Conservation (phyloP, 2,113 vertebrate genomes). For the Saccopteryx leptura region DNA sequence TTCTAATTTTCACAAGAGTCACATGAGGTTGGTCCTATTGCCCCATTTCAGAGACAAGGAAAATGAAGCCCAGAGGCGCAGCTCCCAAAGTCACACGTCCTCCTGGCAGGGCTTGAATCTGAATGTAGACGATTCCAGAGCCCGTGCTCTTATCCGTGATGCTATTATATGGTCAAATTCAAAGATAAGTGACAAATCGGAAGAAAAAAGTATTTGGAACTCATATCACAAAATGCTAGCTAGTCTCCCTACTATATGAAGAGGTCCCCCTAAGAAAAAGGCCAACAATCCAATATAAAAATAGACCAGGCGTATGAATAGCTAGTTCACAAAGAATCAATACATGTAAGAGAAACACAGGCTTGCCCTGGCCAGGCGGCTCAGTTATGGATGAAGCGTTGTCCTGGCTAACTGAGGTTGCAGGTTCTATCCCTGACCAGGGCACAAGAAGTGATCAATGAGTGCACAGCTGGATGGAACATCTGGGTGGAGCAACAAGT, state of each 20-base stretch:
- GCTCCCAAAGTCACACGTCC: neutral
- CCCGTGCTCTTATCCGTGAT: too few species aligned
- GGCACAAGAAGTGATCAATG: too few species aligned
- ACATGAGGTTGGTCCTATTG: neutral
- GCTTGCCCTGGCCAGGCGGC: too few species aligned
- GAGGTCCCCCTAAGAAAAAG: neutral
- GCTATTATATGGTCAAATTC: neutral
- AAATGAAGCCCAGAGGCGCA: neutral
- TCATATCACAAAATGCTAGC: neutral
- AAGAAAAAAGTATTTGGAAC: neutral
- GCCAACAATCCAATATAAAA: neutral
- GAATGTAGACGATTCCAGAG: neutral
- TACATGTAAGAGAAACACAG: neutral
- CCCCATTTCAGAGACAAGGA: neutral
- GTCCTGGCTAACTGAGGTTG: too few species aligned
- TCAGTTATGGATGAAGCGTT: too few species aligned
- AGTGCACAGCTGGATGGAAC: too few species aligned
- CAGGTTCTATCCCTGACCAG: too few species aligned
- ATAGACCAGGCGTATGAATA: neutral
- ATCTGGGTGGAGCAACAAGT: too few species aligned
- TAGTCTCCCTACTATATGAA: neutral
- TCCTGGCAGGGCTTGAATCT: neutral
- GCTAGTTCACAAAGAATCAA: neutral
- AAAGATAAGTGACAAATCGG: neutral
- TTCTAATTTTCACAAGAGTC: neutral